These are phyloP conservation scores for Pterocles burchelli DNA, from an alignment of 2,113 vertebrate genomes.

Conservation along the genomic window DNA sequence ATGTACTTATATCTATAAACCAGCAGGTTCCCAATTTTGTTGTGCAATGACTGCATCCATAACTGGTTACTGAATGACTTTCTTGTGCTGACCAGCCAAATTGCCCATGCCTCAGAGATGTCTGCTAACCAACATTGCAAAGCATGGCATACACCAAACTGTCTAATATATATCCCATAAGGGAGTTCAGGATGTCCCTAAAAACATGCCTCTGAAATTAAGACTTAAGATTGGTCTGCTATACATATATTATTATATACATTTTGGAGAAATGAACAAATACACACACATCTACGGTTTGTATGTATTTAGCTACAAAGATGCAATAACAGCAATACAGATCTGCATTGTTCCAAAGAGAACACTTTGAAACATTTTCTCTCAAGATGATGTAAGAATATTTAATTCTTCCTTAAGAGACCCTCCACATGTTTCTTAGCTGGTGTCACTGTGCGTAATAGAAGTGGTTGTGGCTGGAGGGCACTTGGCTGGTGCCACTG, in stretches of 20 bases:
- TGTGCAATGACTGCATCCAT: not conserved
- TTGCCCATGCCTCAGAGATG: not conserved
- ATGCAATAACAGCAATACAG: not conserved
- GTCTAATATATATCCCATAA: not conserved
- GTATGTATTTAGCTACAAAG: not conserved
- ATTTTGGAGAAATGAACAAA: not conserved
- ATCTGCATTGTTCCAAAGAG: not conserved
- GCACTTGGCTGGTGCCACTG: not conserved
- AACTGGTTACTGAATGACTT: not conserved
- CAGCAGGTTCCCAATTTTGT: not conserved
- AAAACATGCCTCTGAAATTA: not conserved
- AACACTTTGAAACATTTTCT: not conserved
- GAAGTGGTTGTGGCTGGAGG: not conserved
- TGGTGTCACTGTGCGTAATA: not conserved
- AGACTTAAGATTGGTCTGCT: not conserved
- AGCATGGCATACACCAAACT: not conserved
- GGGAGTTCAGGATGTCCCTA: not conserved
- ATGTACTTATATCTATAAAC: not conserved
- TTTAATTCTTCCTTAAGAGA: not conserved
- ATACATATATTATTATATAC: accelerated
- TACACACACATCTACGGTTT: not conserved
- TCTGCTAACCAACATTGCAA: not conserved
- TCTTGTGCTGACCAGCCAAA: not conserved
- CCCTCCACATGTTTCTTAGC: not conserved
- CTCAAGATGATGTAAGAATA: not conserved